Evolutionary conservation across 2,797 vertebrate species (phyloP), one percentile per base, ranked within the genome.

Genomic region (Mallotus villosus): DNA sequence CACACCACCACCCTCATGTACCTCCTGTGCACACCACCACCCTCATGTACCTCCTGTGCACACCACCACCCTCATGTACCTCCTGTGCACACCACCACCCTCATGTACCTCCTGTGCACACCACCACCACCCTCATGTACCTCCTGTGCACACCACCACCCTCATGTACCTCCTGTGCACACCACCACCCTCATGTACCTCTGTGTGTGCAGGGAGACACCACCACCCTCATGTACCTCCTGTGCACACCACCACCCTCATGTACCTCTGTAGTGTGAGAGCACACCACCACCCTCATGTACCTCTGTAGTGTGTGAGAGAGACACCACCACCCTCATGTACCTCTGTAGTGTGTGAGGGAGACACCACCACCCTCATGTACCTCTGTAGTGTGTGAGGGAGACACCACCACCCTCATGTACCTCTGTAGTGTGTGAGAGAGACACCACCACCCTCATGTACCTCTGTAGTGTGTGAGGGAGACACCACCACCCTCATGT

Each of bases 281-380:
- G 68, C n/a, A n/a, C n/a, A n/a, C n/a, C n/a, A n/a, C n/a, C n/a
- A n/a, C n/a, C n/a, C n/a, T n/a, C 9, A 49, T 46, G n/a, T 29
- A 12, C 1, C 22, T 66, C 29, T 74, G 74, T 75, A 80, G n/a
- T n/a, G n/a, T n/a, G n/a, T n/a, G n/a, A n/a, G 70, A 72, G 65
- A 19, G 34, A 7, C n/a, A n/a, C n/a, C n/a, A n/a, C n/a, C n/a
- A n/a, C n/a, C n/a, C n/a, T n/a, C n/a, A n/a, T n/a, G n/a, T n/a
- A n/a, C n/a, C n/a, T n/a, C n/a, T n/a, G n/a, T n/a, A n/a, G n/a
- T n/a, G n/a, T n/a, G n/a, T n/a, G n/a, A n/a, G n/a, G n/a, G n/a
- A n/a, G n/a, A 34, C 32, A 34, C 32, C 32, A 34, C 5, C 29
- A 29, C 32, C 6, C 32, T 62, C 11, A 29, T 49, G 21, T 32